Percentiles rank a stretch among this genome's conserved stretches.
These are phyloP conservation scores for Nemurella pictetii DNA, from an alignment of 2,888 invertebrate species.

Conservation along the genomic window DNA sequence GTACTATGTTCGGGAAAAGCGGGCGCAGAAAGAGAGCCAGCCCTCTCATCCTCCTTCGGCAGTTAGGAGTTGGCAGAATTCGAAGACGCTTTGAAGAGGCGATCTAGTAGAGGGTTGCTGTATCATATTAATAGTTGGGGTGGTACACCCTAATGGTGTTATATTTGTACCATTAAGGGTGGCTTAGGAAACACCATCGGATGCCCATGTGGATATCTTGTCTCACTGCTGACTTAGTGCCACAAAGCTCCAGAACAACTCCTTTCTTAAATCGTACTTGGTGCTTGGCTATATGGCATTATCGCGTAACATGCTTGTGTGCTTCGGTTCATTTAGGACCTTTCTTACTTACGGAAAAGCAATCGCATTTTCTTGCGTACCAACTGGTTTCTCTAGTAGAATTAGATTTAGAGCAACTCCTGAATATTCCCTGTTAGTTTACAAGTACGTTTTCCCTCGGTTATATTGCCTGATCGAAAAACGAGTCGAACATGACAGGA, in stretches of 20 bases:
- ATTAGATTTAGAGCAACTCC: background rate
- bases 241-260: background rate
- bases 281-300: no score
- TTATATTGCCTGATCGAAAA: background rate
- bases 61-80: background rate
- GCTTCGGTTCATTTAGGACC: background rate
- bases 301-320: background rate
- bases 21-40: no score
- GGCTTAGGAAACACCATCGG: conserved; percentile 2
- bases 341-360: background rate
- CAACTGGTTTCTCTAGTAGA: background rate
- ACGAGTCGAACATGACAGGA: background rate
- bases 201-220: background rate
- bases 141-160: conserved; percentile 15
- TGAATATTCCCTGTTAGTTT: background rate
- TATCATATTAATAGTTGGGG: conserved; percentile 17
- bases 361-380: background rate
- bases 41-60: no score
- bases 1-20: no score
- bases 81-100: background rate
- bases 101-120: conserved; percentile 3
- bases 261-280: background rate
- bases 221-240: background rate
- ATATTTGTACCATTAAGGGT: conserved; percentile 18
- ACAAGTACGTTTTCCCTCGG: background rate